Percentiles rank a stretch among this genome's conserved stretches.
These are phyloP conservation scores for Prunella fulvescens DNA, from an alignment of 2,113 vertebrate species.

Conservation along the genomic window DNA sequence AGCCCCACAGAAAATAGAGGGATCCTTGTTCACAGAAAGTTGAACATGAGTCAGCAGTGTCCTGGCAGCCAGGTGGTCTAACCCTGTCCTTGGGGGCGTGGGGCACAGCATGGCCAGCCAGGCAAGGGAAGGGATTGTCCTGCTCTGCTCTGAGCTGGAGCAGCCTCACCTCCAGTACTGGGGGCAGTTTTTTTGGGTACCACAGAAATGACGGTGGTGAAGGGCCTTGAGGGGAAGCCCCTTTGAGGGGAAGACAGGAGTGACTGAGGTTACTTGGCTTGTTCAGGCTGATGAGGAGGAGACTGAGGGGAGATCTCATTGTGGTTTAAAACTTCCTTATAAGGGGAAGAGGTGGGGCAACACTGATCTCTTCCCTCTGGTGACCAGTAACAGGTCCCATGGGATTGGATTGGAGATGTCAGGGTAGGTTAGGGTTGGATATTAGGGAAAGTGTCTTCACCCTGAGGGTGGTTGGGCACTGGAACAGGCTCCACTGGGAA, in stretches of 20 bases:
- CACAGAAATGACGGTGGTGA: neutral
- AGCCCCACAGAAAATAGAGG: neutral
- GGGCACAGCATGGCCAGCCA: rapidly evolving
- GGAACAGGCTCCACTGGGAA: neutral
- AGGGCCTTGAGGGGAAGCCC: neutral
- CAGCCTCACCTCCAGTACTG: rapidly evolving
- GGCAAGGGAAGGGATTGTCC: neutral
- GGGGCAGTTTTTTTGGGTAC: rapidly evolving
- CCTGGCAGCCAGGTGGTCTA: neutral
- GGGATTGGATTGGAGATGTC: neutral
- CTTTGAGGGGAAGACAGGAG: neutral
- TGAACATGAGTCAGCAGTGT: neutral
- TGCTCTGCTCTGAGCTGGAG: neutral
- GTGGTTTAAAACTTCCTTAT: neutral
- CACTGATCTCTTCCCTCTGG: neutral
- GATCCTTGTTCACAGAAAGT: neutral
- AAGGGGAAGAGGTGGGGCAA: neutral
- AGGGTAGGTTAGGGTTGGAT: neutral
- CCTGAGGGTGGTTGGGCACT: rapidly evolving
- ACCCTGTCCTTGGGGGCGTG: rapidly evolving
- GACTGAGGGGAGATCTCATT: neutral
- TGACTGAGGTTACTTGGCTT: neutral
- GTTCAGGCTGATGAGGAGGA: neutral
- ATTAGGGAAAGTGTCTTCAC: neutral
- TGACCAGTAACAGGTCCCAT: rapidly evolving